A percentile compares a stretch with the other conserved stretches of the same genome.
phyloP scores from a whole-genome alignment of 2,113 vertebrate species.

The Poeciliopsis retropinna region DNA sequence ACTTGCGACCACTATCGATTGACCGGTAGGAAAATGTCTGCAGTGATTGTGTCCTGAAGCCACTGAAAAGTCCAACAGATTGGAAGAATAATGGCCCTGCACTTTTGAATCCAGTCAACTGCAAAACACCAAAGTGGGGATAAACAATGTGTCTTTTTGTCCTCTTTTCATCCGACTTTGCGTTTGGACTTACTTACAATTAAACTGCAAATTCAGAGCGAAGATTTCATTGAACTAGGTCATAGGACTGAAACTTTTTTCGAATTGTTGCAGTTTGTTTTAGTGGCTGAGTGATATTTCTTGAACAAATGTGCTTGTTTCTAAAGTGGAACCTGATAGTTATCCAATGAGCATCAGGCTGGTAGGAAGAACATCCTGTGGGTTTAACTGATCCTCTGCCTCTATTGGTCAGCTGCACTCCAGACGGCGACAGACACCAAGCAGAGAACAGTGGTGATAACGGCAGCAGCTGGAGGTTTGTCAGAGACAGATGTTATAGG shows the following conservation, averaged over 20 bases:
- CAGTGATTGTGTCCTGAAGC: slow-evolving; percentile 48
- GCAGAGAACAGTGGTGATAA: slow-evolving; percentile 14
- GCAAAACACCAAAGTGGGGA: slow-evolving; percentile 4
- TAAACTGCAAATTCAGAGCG: background rate
- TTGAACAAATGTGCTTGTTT: slow-evolving; percentile 2
- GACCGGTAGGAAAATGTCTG: slow-evolving; percentile 57
- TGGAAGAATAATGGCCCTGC: slow-evolving; percentile 52
- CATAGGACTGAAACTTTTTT: background rate
- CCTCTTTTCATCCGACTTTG: background rate
- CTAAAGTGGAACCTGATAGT: slow-evolving; percentile 14
- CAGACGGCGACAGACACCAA: slow-evolving; percentile 36
- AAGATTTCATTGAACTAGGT: background rate
- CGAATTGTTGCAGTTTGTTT: background rate
- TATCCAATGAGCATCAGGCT: slow-evolving; percentile 19
- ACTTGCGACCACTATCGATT: slow-evolving; percentile 72
- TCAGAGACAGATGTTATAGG: slow-evolving; percentile 57
- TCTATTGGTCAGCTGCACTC: slow-evolving; percentile 23
- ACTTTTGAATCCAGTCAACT: slow-evolving; percentile 22
- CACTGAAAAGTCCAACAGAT: slow-evolving; percentile 33
- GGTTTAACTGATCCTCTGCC: slow-evolving; percentile 8
- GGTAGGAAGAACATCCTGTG: background rate
- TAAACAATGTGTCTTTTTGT: slow-evolving; percentile 2
- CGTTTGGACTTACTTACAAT: background rate
- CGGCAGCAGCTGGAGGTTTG: slow-evolving; percentile 31
- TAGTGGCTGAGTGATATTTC: background rate